Percentiles rank a stretch among this genome's conserved stretches.
phyloP scores from a whole-genome alignment of 2,797 vertebrate genomes.

The Spea hammondii region DNA sequence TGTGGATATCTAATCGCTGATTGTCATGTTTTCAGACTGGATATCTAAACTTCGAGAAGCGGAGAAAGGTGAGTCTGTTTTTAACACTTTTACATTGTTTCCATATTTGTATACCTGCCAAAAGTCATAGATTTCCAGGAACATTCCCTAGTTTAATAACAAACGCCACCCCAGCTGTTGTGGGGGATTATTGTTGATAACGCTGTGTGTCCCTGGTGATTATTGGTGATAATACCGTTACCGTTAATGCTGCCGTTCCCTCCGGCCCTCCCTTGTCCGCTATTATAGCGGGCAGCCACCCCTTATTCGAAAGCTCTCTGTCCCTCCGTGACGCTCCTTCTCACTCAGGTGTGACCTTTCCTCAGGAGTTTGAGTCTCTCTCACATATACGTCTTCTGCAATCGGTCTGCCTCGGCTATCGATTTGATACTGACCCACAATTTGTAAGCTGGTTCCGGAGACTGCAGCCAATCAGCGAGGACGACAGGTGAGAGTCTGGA shows the following conservation, averaged over 20 bases:
- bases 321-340: too few relatives aligned
- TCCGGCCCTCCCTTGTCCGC: too few relatives aligned
- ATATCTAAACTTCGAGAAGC: constrained; percentile 91
- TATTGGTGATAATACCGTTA: too few relatives aligned
- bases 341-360: neutral
- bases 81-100: too few relatives aligned
- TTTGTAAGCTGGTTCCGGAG: constrained; percentile 81
- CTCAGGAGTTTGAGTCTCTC: constrained; percentile 87
- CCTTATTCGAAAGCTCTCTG: too few relatives aligned
- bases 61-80: constrained; percentile 74
- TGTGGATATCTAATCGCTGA: too few relatives aligned
- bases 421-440: constrained; percentile 67
- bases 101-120: neutral
- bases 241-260: too few relatives aligned
- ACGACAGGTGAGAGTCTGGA: constrained; percentile 72
- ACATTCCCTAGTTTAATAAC: neutral
- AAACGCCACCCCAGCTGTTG: too few relatives aligned
- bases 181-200: too few relatives aligned
- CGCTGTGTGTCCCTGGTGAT: too few relatives aligned
- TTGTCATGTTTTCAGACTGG: constrained; percentile 74
- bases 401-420: constrained; percentile 81
- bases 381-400: constrained; percentile 85
- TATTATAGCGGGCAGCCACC: too few relatives aligned
- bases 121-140: neutral
- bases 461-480: constrained; percentile 74